Percentiles rank a stretch among this genome's conserved stretches.
Conservation (phyloP, 2,888 invertebrate genomes). For the Coelogynopora nodosa region DNA sequence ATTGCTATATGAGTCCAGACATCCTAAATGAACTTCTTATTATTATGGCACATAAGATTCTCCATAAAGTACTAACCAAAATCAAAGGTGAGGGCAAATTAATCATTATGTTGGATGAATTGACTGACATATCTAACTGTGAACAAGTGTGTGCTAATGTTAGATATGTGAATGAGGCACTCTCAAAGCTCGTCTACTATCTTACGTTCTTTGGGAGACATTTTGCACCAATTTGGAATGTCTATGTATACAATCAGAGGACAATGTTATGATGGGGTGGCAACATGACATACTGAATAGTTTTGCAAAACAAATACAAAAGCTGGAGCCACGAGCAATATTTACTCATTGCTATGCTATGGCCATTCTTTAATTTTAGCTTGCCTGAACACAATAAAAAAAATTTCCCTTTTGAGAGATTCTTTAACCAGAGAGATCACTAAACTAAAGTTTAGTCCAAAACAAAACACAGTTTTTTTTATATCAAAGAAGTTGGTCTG, state of each 20-base stretch:
- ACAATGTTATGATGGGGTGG: background rate
- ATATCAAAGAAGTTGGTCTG: conserved; percentile 47
- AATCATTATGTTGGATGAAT: conserved; percentile 49
- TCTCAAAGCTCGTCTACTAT: background rate
- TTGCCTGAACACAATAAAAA: background rate
- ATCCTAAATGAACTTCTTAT: conserved; percentile 50
- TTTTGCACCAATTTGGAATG: background rate
- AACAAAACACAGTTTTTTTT: conserved; percentile 45
- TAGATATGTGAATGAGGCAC: background rate
- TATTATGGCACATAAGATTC: conserved; percentile 48
- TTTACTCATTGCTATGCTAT: background rate
- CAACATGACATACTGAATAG: background rate
- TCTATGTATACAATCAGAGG: background rate
- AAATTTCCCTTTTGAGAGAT: background rate
- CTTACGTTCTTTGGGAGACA: background rate
- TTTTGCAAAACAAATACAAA: background rate
- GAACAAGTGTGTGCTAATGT: background rate
- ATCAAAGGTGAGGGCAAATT: conserved; percentile 25
- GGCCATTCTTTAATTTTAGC: background rate
- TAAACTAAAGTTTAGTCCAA: conserved; percentile 41
- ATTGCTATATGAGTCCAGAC: conserved; percentile 48
- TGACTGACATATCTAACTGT: background rate
- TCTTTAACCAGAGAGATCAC: background rate
- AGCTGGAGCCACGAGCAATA: background rate
- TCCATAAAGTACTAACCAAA: conserved; percentile 44